phyloP scores from a whole-genome alignment of 2,113 vertebrate species.

The Charina bottae region DNA sequence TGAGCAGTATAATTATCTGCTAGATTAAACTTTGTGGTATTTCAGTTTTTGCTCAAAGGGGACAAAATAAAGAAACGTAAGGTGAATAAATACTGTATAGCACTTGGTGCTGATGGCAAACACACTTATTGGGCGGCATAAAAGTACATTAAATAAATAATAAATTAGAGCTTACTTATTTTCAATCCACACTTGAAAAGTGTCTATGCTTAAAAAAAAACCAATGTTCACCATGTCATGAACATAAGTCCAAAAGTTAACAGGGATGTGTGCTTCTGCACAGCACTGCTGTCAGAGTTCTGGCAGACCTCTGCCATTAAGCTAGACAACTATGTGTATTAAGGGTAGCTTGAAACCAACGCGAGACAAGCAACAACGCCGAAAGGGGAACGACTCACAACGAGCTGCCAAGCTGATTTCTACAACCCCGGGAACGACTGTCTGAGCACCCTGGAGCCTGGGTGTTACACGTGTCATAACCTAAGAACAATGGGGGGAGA shows the following conservation, averaged over 20 bases:
- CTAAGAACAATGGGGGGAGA: too few relatives aligned
- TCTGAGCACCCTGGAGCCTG: too few relatives aligned
- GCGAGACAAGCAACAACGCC: too few relatives aligned
- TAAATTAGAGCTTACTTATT: background rate
- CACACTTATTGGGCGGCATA: background rate
- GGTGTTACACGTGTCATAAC: too few relatives aligned
- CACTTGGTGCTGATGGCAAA: background rate
- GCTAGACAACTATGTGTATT: too few relatives aligned
- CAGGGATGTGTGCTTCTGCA: background rate
- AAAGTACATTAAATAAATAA: background rate
- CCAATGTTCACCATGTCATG: background rate
- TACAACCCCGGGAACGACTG: too few relatives aligned
- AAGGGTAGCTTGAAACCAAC: too few relatives aligned
- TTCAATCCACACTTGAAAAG: background rate
- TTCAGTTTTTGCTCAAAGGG: background rate
- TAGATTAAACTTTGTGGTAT: background rate
- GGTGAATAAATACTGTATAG: background rate
- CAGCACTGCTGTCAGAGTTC: too few relatives aligned
- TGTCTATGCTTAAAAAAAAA: background rate
- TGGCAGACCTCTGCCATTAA: too few relatives aligned
- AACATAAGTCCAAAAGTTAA: background rate
- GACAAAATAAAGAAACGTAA: background rate
- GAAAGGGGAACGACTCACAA: too few relatives aligned
- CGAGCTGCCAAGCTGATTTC: too few relatives aligned
- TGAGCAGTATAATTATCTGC: background rate